These are phyloP conservation scores for Anisognathus igniventris DNA, from an alignment of 2,797 vertebrate genomes.

Conservation along the genomic window DNA sequence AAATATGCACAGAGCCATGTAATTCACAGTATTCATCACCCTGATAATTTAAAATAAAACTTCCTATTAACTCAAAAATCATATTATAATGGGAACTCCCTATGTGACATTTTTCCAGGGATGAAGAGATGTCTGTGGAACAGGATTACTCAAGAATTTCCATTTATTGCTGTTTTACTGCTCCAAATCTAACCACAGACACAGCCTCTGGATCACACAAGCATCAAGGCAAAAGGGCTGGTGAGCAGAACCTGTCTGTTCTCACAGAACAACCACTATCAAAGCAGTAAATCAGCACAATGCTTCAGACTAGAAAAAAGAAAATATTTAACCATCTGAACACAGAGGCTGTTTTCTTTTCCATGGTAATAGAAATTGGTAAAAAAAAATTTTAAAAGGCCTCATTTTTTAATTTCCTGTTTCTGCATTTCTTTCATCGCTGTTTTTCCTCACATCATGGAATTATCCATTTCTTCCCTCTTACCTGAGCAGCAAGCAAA, in stretches of 20 bases:
- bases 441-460: background rate
- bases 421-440: background rate
- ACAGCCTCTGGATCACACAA: background rate
- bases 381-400: background rate
- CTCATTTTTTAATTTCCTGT: background rate
- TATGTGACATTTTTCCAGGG: background rate
- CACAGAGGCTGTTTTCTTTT: background rate
- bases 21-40: background rate
- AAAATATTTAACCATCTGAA: background rate
- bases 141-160: background rate
- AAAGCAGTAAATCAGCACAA: background rate
- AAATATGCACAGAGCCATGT: background rate
- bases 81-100: background rate
- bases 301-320: background rate
- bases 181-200: background rate
- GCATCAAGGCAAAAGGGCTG: background rate
- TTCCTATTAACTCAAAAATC: background rate
- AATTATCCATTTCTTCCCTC: background rate
- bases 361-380: background rate
- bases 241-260: background rate
- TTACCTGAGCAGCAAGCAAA: conserved; percentile 92
- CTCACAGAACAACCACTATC: background rate
- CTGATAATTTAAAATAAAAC: background rate
- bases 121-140: background rate
- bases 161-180: background rate